Percentiles rank a stretch among this genome's conserved stretches.
phyloP scores from a whole-genome alignment of 2,888 invertebrate genomes.

The Sesia bembeciformis region DNA sequence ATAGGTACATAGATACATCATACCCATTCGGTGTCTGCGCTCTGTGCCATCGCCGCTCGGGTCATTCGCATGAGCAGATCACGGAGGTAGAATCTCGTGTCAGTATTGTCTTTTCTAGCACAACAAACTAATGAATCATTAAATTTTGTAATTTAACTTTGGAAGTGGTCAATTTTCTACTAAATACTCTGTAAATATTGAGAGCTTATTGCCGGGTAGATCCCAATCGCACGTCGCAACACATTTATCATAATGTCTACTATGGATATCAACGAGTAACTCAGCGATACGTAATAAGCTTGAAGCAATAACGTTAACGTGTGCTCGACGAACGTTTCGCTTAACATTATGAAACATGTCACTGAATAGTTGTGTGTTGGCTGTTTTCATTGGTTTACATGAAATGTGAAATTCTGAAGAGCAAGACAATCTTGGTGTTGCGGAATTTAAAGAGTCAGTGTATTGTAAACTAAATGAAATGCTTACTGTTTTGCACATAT shows the following conservation, averaged over 20 bases:
- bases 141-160: conserved; percentile 66
- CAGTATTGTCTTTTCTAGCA: conserved; percentile 62
- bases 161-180: conserved; percentile 72
- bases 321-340: conserved; percentile 59
- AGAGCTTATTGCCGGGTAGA: conserved; percentile 70
- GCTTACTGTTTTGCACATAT: conserved; percentile 72
- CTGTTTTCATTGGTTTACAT: conserved; percentile 59
- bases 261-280: conserved; percentile 42
- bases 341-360: conserved; percentile 54
- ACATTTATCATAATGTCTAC: conserved; percentile 50
- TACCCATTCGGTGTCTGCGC: conserved; percentile 1
- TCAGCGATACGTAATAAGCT: conserved; percentile 62
- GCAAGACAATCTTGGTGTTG: conserved; percentile 62
- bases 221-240: conserved; percentile 64
- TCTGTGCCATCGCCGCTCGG: not conserved
- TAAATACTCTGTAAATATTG: conserved; percentile 63
- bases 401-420: conserved; percentile 42
- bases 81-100: conserved; percentile 24
- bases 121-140: conserved; percentile 53
- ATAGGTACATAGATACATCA: too few relatives aligned
- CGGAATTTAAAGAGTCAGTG: conserved; percentile 60
- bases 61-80: not conserved
- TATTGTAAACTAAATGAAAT: conserved; percentile 63
- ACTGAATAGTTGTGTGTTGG: conserved; percentile 63
- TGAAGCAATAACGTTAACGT: conserved; percentile 62